These are phyloP conservation scores for Bothrops jararaca DNA, from an alignment of 2,113 vertebrate genomes.

Conservation along the genomic window DNA sequence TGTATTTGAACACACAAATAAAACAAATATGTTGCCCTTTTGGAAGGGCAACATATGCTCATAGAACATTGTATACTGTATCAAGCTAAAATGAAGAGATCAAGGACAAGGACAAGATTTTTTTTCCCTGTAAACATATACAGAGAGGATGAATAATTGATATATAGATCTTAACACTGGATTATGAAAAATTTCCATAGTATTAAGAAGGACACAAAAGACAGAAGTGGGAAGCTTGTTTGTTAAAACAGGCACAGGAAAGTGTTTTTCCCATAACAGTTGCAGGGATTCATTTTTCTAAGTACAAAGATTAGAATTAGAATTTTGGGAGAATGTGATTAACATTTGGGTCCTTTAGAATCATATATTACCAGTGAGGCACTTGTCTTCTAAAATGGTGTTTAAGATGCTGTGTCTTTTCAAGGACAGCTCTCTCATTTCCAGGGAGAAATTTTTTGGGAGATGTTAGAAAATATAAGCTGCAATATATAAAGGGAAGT, in stretches of 20 bases:
- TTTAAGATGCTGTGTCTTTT: neutral
- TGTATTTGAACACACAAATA: neutral
- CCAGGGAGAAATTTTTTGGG: neutral
- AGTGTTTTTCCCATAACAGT: neutral
- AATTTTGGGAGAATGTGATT: neutral
- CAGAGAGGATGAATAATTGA: neutral
- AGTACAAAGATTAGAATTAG: neutral
- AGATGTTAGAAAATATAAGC: neutral
- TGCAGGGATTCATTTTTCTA: neutral
- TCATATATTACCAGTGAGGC: neutral
- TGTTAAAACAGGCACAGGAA: neutral
- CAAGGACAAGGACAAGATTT: neutral
- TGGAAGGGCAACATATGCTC: neutral
- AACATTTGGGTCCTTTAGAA: neutral
- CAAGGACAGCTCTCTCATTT: fast-evolving
- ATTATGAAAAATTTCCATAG: neutral
- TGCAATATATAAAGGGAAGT: neutral
- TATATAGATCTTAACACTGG: neutral
- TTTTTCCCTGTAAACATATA: neutral
- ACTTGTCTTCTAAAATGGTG: neutral
- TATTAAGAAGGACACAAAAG: neutral
- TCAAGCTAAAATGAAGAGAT: neutral
- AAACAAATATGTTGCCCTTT: neutral
- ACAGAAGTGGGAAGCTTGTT: neutral
- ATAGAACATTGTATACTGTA: neutral